Base-by-base conservation (phyloP, 2,113 vertebrate species). In the Arvicanthis niloticus region DNA sequence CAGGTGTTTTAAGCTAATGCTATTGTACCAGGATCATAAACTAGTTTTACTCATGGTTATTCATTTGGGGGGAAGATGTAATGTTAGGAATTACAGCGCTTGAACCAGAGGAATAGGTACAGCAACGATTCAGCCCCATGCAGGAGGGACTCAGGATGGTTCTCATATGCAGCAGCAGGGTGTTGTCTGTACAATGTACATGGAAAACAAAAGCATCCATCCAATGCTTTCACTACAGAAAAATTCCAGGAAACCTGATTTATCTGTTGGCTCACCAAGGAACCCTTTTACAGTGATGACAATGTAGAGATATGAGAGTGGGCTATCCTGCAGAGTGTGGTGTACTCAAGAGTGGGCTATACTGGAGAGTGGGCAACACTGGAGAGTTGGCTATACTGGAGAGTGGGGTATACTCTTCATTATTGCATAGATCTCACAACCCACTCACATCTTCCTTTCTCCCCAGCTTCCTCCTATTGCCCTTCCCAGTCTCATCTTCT, bases 271-370 rank as follows among this genome's bases (percentile, higher is more conserved):
- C 26, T 84, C 34, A 51, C 24, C 7, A 84, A 88, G 8, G 7
- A 48, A 80, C 31, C 2, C 19, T 7, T 88, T 67, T 76, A 31
- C 51, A 51, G 10, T 82, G 10, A 56, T 31, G 40, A 91, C 45
- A 88, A 77, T 21, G 31, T 68, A 73, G 29, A 34, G 72, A 56
- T 67, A 40, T 5, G 13, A 34, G 91, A 81, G 8, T 40, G 17
- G 0, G 0, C 9, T 29, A 37, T 45, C 8, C 21, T 29, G 13
- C 1, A 34, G 87, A 75, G 9, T 40, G 17, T 0, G 1, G 6
- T 29, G 42, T 31, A n/a, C 7, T 26, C 9, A 4, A 34, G 87
- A 75, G 9, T 40, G 17, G 0, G 1, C 6, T 29, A 53, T 31
- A n/a, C 7, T 26, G 48, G 4, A 34, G 87, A 75, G 9, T 40